Conservation (phyloP, 2,113 vertebrate species). For the Desmodus rotundus region DNA sequence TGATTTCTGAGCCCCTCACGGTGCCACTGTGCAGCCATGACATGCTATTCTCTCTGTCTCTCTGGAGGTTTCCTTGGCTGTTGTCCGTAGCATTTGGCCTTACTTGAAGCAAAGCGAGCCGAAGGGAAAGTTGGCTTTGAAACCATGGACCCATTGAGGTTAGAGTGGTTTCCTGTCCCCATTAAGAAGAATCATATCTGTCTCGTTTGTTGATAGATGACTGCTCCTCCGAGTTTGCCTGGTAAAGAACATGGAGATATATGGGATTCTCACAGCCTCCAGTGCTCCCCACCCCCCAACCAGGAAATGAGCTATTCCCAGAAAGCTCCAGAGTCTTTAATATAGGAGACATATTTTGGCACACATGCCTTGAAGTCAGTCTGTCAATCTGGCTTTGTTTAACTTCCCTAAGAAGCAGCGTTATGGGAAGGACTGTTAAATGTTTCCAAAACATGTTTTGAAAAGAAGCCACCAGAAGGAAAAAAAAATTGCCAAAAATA, state of each 20-base stretch:
- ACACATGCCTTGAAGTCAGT: conserved; percentile 51
- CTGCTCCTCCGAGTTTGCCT: conserved; percentile 48
- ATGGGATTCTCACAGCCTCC: conserved; percentile 57
- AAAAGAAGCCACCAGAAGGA: conserved; percentile 57
- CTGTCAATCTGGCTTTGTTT: conserved; percentile 62
- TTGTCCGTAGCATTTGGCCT: conserved; percentile 15
- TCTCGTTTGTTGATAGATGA: conserved; percentile 58
- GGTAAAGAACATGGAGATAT: conserved; percentile 25
- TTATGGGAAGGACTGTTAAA: conserved; percentile 56
- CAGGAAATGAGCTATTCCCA: conserved; percentile 58
- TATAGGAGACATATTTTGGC: conserved; percentile 46
- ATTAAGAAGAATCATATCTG: conserved; percentile 62
- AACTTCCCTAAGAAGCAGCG: conserved; percentile 56
- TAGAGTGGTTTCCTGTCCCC: conserved; percentile 74
- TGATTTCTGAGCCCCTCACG: background rate
- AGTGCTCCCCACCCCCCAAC: background rate
- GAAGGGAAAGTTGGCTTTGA: conserved; percentile 69
- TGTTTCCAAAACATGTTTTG: conserved; percentile 69
- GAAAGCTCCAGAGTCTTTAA: conserved; percentile 51
- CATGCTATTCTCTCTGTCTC: background rate
- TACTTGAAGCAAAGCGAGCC: conserved; percentile 36
- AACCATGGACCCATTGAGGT: conserved; percentile 68
- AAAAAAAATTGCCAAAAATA: conserved; percentile 54
- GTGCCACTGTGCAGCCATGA: background rate
- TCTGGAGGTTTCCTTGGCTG: conserved; percentile 7